Base-by-base conservation (phyloP, 2,797 vertebrate genomes). In the Acanthurus lineatus region DNA sequence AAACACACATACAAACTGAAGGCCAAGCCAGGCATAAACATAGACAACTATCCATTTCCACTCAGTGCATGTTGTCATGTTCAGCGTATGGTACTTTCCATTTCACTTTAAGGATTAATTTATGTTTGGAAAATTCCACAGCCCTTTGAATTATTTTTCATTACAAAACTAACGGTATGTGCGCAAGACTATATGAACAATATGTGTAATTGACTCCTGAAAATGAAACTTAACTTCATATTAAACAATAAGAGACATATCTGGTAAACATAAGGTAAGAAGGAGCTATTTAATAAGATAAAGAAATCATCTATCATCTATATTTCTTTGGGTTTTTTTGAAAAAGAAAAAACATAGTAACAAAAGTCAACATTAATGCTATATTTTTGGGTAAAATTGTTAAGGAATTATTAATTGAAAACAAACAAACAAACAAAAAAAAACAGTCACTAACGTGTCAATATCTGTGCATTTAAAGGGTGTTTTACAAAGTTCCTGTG, bases 21-120 rank as follows among this genome's bases (percentile, higher is more conserved):
- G 53, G 66, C 56, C 58, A 76, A 73, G 28, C 44, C 22, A n/a
- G 73, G 58, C 61, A 70, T 52, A 73, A 73, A 81, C 69, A 78
- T 40, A 75, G 76, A 74, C 40, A 75, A 40, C 51, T 49, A 63
- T 67, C n/a, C 42, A 49, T 75, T 79, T 25, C 56, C 40, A 70
- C 40, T 65, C 38, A 65, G 15, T 42, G 35, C 12, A 17, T 65
- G 11, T 22, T 5, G 22, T 62, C 32, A 19, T 53, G 25, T 62
- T 58, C n/a, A 11, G 1, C 59, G 0, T 35, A 15, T 49, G 14
- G 49, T 12, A 22, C 47, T 25, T 20, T 69, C 10, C n/a, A 48
- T 69, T 47, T 54, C 49, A 38, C 28, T 11, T n/a, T n/a, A 38
- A 58, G 5, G 57, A 59, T n/a, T 59, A 35, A 28, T 35, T 15